These are phyloP conservation scores for Hoplodrina ambigua DNA, from an alignment of 2,888 invertebrate species.

Conservation along the genomic window DNA sequence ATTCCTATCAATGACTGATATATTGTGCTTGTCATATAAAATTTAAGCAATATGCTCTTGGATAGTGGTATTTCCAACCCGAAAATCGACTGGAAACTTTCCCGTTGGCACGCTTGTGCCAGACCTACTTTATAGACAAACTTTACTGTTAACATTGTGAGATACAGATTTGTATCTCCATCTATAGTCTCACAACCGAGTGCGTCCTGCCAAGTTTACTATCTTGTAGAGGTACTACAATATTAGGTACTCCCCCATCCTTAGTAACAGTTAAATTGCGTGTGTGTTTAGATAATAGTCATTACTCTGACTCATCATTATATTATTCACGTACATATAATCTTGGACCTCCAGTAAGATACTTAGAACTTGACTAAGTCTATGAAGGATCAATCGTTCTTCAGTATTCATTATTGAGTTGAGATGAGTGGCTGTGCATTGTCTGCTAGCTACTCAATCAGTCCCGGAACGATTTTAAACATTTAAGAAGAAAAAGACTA, in stretches of 20 bases:
- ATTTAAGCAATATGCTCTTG: too few species aligned
- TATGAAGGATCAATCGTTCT: too few species aligned
- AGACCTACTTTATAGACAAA: too few species aligned
- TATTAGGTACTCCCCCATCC: background rate
- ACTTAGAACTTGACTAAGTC: too few species aligned
- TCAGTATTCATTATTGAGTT: too few species aligned
- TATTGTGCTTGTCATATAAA: too few species aligned
- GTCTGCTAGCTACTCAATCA: background rate
- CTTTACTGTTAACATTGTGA: background rate
- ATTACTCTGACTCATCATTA: too few species aligned
- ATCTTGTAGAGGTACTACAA: background rate
- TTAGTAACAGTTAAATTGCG: background rate
- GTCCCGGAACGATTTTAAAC: background rate
- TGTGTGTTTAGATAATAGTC: background rate
- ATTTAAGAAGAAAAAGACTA: background rate
- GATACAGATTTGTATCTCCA: background rate
- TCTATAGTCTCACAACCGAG: background rate
- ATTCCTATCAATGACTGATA: too few species aligned
- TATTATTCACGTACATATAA: background rate
- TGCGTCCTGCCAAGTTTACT: constrained; percentile 1
- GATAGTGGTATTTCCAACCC: too few species aligned
- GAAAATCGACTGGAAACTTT: too few species aligned
- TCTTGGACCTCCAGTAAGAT: too few species aligned
- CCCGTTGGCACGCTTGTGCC: too few species aligned
- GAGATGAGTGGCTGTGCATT: background rate